phyloP scores from a whole-genome alignment of 2,888 invertebrate species.

The Seira ritae region DNA sequence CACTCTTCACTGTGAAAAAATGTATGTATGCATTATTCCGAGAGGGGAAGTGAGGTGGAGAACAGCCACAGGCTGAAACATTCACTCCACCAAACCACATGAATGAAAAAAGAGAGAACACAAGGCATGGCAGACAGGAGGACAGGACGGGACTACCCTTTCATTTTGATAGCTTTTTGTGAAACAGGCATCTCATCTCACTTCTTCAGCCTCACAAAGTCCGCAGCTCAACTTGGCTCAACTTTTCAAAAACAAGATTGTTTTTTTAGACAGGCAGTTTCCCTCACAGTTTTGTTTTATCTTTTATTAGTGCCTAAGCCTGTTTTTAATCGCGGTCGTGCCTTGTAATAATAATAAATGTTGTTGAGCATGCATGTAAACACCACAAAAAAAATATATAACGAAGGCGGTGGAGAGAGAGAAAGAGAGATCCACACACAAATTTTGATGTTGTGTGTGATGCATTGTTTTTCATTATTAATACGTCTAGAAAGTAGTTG shows the following conservation, averaged over 20 bases:
- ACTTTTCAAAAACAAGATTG: constrained; percentile 6
- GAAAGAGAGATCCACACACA: too few relatives aligned
- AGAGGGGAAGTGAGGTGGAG: constrained; percentile 3
- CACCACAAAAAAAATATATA: background rate
- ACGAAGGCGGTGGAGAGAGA: too few relatives aligned
- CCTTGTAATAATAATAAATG: constrained; percentile 21
- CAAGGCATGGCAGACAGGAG: background rate
- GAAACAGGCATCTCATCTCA: background rate
- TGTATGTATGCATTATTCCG: too few relatives aligned
- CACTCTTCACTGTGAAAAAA: constrained; percentile 40
- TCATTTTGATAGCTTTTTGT: constrained; percentile 20
- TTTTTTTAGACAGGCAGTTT: constrained; percentile 1
- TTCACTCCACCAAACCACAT: constrained; percentile 20
- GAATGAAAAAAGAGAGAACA: background rate
- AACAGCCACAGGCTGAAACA: constrained; percentile 16
- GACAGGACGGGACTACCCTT: background rate
- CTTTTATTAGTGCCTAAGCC: constrained; percentile 14
- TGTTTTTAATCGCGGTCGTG: constrained; percentile 23
- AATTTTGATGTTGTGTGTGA: background rate
- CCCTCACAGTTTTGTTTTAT: background rate
- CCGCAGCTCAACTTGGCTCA: constrained; percentile 16
- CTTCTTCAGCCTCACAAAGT: constrained; percentile 14
- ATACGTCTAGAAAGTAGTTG: background rate
- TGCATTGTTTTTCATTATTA: constrained; percentile 21
- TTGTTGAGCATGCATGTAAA: background rate